Conservation (phyloP, 2,888 invertebrate species). For the Palloptera scutellata region DNA sequence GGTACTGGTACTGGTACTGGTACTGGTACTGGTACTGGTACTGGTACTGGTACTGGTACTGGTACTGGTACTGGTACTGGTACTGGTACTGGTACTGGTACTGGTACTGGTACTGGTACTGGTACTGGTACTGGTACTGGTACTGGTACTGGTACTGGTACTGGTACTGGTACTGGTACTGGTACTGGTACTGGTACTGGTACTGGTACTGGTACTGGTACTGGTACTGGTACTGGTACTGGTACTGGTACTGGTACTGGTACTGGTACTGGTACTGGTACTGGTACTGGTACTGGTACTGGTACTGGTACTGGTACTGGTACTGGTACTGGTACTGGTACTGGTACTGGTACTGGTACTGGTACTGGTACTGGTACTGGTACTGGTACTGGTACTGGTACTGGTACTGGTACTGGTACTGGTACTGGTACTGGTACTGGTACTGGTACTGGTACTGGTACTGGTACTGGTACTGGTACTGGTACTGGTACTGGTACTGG, state of each 20-base stretch:
- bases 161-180: not conserved
- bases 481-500: not conserved
- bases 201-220: not conserved
- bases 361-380: not conserved
- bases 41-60: slow-evolving; percentile 3
- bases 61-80: not conserved
- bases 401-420: not conserved
- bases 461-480: not conserved
- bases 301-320: not conserved
- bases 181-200: not conserved
- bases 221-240: not conserved
- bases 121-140: not conserved
- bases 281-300: not conserved
- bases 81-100: not conserved
- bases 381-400: not conserved
- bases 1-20: not conserved
- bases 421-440: not conserved
- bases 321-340: not conserved
- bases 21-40: not conserved
- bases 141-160: not conserved
- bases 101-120: not conserved
- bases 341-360: not conserved
- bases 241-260: not conserved
- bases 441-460: not conserved
- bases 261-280: not conserved